Evolutionary conservation across 2,888 invertebrate genomes (phyloP), one percentile per base, ranked within the genome.

Genomic region (Thecophora atra): DNA sequence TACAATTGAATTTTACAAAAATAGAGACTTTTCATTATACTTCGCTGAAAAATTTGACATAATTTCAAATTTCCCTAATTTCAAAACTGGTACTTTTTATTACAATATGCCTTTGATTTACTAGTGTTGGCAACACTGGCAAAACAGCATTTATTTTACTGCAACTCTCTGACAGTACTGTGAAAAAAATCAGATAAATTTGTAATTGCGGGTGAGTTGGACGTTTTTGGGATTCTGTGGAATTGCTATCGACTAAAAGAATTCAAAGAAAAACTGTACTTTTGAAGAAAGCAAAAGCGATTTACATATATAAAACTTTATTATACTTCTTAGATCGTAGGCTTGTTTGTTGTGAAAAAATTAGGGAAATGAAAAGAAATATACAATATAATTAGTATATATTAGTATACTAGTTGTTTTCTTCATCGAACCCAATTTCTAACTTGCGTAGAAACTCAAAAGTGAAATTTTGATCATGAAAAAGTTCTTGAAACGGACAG

Each of bases 171-270:
- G n/a, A n/a, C 52, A 52, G 21, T 13, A 54, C 24, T 5, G 24
- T 21, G 15, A 24, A 28, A 58, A 58, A 58, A 13, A 56, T 75
- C 70, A 78, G 71, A 77, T 75, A 76, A 77, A 74, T 73, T 76
- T 75, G 77, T 76, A 76, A 73, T 74, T 73, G 71, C 76, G 74
- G 77, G 77, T 78, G 77, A 78, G 78, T 78, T 78, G 77, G 77
- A 74, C 76, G 78, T 77, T 73, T 70, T 62, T 62, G 47, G 47
- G 21, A 63, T 62, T 52, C 70, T 63, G 63, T 21, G 70, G 70
- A 70, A 63, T 63, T 63, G n/a, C 63, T 13, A 56, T 70, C 70
- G 70, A 24, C 58, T 47, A 24, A 70, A 70, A n/a, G 7, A 62
- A 58, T 60, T 47, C 26, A 62, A 70, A 70, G 62, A 70, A 70